A percentile compares a stretch with the other conserved stretches of the same genome.
phyloP scores from a whole-genome alignment of 1,140 invertebrate genomes.

The Bombus huntii region DNA sequence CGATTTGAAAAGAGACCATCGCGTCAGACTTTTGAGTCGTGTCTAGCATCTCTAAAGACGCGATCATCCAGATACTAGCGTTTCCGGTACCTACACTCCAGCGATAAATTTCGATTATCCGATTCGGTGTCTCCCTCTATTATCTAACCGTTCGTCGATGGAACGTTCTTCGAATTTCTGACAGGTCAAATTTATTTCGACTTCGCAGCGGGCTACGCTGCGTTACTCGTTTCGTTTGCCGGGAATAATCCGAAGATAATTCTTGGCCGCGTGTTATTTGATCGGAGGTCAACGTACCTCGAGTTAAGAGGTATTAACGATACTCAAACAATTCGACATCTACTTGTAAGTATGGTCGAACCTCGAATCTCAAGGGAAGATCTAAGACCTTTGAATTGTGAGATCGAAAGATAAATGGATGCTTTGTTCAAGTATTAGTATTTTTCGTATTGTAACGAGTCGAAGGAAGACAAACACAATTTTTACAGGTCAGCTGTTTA shows the following conservation, averaged over 20 bases:
- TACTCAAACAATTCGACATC: no score
- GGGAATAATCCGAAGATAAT: slow-evolving; percentile 27
- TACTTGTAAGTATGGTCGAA: no score
- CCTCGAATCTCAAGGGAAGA: no score
- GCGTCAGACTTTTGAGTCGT: not conserved
- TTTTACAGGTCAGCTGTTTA: no score
- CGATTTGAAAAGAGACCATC: slow-evolving; percentile 8
- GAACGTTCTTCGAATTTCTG: not conserved
- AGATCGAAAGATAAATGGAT: no score
- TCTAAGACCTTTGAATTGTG: no score
- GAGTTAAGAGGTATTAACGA: not conserved
- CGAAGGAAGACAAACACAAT: no score
- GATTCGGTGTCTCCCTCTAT: not conserved
- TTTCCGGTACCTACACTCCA: not conserved
- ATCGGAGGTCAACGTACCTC: slow-evolving; percentile 37
- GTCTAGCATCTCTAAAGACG: not conserved
- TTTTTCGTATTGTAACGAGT: no score
- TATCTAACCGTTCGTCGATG: not conserved
- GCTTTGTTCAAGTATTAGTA: no score
- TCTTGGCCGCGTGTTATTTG: slow-evolving; percentile 15
- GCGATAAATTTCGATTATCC: slow-evolving; percentile 11
- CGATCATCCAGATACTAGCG: not conserved
- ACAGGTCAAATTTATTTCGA: slow-evolving; percentile 4
- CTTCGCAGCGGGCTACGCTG: no score
- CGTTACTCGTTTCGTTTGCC: not conserved